A percentile compares a stretch with the other conserved stretches of the same genome.
These are phyloP conservation scores for Pteropus rufus DNA, from an alignment of 2,797 vertebrate species.

Conservation along the genomic window DNA sequence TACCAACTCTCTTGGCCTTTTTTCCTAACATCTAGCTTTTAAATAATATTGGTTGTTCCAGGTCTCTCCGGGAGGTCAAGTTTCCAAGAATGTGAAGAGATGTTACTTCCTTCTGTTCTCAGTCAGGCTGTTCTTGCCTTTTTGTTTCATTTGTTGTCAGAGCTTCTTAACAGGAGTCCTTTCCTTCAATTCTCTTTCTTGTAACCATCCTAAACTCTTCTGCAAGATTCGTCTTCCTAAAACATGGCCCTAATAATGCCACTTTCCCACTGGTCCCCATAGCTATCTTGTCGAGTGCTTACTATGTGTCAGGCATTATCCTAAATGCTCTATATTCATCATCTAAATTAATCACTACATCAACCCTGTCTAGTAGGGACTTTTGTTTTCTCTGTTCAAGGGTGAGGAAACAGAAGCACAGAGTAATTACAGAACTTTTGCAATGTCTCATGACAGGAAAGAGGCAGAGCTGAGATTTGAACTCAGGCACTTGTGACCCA, in stretches of 20 bases:
- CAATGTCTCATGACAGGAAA: background rate
- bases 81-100: background rate
- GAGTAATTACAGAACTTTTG: background rate
- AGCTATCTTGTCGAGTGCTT: background rate
- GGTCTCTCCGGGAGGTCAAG: background rate
- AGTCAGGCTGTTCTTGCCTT: background rate
- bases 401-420: constrained; percentile 5
- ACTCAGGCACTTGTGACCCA: background rate
- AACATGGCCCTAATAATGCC: background rate
- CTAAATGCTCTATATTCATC: background rate
- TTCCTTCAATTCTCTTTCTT: background rate
- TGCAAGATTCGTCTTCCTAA: background rate
- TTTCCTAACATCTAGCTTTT: constrained; percentile 13
- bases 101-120: background rate
- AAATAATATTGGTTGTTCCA: background rate
- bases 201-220: background rate
- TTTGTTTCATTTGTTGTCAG: constrained; percentile 11
- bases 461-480: constrained; percentile 3
- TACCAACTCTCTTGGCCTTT: background rate
- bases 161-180: background rate
- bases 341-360: background rate
- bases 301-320: background rate
- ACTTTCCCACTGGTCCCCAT: background rate
- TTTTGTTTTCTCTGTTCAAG: constrained; percentile 1
- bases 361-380: background rate